Percentiles rank a stretch among this genome's conserved stretches.
Conservation (phyloP, 2,888 invertebrate genomes). For the Zaprionus obscuricornis region DNA sequence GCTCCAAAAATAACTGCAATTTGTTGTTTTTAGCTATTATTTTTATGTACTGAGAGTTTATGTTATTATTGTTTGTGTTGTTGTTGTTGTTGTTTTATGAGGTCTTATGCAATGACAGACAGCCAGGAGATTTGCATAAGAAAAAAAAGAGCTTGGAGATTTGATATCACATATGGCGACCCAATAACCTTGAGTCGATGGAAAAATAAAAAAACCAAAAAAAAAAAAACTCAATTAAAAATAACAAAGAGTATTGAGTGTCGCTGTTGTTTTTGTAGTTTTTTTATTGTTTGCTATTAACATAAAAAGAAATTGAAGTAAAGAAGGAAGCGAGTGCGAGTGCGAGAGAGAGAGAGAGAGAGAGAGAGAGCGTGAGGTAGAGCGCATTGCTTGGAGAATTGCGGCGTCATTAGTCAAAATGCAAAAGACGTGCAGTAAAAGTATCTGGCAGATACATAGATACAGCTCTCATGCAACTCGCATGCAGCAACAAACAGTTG, state of each 20-base stretch:
- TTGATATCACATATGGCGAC: slow-evolving; percentile 32
- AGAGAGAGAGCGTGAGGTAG: no score
- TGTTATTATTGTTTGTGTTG: slow-evolving; percentile 1
- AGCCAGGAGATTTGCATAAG: slow-evolving; percentile 50
- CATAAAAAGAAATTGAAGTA: slow-evolving; percentile 63
- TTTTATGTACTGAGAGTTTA: slow-evolving; percentile 29
- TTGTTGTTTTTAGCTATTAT: slow-evolving; percentile 54
- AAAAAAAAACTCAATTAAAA: slow-evolving; percentile 38
- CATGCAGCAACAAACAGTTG: slow-evolving; percentile 11
- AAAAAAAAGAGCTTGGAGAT: slow-evolving; percentile 26
- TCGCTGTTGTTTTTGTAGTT: slow-evolving; percentile 3
- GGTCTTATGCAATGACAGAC: slow-evolving; percentile 51
- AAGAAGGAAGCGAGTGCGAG: no score
- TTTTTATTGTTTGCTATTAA: slow-evolving; percentile 61
- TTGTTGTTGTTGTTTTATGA: slow-evolving; percentile 20
- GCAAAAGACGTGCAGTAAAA: slow-evolving; percentile 71
- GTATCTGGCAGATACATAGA: slow-evolving; percentile 77
- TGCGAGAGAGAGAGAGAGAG: no score
- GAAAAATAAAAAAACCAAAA: slow-evolving; percentile 22
- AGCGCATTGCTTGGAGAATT: slow-evolving; percentile 45
- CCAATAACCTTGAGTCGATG: slow-evolving; percentile 44
- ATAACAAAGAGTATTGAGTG: slow-evolving; percentile 32
- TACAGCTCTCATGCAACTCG: slow-evolving; percentile 69
- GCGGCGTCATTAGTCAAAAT: slow-evolving; percentile 72
- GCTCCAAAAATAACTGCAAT: slow-evolving; percentile 75